Evolutionary conservation across 92 coral and sea anemone species (phyloP).

Genomic region (Zoanthus solanderi): DNA sequence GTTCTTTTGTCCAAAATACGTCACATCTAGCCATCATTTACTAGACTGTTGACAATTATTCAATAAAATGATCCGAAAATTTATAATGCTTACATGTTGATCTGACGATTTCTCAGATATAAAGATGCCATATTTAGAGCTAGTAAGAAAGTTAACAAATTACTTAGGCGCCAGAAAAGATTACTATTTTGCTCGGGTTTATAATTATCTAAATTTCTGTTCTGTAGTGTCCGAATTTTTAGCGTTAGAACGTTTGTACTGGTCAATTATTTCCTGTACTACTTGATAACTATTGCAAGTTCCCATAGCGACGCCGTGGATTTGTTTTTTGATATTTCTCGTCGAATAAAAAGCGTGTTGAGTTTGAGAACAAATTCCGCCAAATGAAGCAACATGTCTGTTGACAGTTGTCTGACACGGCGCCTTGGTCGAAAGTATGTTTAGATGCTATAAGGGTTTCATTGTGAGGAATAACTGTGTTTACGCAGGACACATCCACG

Average conservation of each 20-base stretch:
- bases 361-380: neutral
- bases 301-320: neutral
- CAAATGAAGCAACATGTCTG: neutral
- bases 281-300: neutral
- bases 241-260: neutral
- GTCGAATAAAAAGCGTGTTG: neutral
- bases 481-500: neutral
- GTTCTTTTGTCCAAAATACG: neutral
- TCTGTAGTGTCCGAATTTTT: neutral
- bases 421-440: neutral
- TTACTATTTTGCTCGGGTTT: neutral
- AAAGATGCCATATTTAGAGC: neutral
- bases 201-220: neutral
- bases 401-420: neutral
- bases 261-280: neutral
- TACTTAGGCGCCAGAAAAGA: neutral
- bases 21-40: neutral
- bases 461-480: constrained; percentile 3
- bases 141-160: neutral
- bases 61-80: neutral
- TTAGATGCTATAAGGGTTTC: neutral
- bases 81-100: neutral
- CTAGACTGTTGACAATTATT: neutral
- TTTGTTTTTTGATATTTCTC: neutral
- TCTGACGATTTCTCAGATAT: neutral